Percentiles rank a stretch among this genome's conserved stretches.
phyloP scores from a whole-genome alignment of 1,140 invertebrate genomes.

The Cephus cinctus region DNA sequence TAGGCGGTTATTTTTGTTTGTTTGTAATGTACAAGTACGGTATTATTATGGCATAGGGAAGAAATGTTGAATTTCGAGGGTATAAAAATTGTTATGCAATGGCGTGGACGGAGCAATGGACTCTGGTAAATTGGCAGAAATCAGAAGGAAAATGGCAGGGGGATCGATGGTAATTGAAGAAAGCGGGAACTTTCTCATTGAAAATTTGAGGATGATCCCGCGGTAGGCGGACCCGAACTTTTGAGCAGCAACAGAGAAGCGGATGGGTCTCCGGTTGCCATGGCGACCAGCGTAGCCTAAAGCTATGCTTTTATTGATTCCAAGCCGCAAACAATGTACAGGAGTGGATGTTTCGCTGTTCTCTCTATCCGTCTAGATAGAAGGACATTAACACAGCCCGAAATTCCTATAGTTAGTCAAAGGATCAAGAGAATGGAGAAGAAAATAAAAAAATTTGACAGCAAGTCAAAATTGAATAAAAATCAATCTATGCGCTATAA shows the following conservation, averaged over 20 bases:
- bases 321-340: slow-evolving; percentile 58
- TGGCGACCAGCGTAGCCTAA: slow-evolving; percentile 54
- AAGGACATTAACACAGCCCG: slow-evolving; percentile 45
- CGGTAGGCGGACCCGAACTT: slow-evolving; percentile 28
- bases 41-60: too few species aligned
- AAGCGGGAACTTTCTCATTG: slow-evolving; percentile 8
- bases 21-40: too few species aligned
- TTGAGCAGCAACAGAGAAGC: slow-evolving; percentile 33
- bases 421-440: neutral
- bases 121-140: slow-evolving; percentile 1
- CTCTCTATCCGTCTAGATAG: slow-evolving; percentile 46
- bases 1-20: too few species aligned
- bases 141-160: neutral
- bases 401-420: slow-evolving; percentile 48
- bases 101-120: slow-evolving; percentile 5
- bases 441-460: neutral
- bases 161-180: neutral
- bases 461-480: neutral
- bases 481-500: neutral
- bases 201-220: slow-evolving; percentile 35
- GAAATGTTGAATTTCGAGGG: too few species aligned
- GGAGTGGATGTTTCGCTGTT: slow-evolving; percentile 53
- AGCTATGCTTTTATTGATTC: slow-evolving; percentile 59
- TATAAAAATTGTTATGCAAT: slow-evolving; percentile 10
- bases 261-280: slow-evolving; percentile 51